A percentile compares a stretch with the other conserved stretches of the same genome.
These are phyloP conservation scores for Zaprionus bogoriensis DNA, from an alignment of 2,888 invertebrate species.

Conservation along the genomic window DNA sequence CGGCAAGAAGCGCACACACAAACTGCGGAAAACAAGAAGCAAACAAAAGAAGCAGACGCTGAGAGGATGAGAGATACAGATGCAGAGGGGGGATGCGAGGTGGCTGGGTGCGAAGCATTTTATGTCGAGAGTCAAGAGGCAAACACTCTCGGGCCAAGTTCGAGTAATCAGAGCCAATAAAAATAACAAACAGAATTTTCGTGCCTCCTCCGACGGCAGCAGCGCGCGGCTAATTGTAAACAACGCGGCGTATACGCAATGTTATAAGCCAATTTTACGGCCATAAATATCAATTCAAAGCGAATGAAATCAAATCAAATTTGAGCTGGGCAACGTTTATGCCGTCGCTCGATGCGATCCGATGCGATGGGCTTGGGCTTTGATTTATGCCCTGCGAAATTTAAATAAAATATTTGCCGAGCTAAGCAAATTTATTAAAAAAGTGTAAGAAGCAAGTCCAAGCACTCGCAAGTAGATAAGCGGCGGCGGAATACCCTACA, in stretches of 20 bases:
- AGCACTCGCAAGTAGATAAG: no score
- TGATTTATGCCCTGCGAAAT: slow-evolving; percentile 59
- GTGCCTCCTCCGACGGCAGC: slow-evolving; percentile 6
- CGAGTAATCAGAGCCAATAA: slow-evolving; percentile 56
- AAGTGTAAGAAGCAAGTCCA: slow-evolving; percentile 25
- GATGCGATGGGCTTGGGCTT: slow-evolving; percentile 18
- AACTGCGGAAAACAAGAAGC: no score
- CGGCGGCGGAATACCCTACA: no score
- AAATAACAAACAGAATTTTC: slow-evolving; percentile 58
- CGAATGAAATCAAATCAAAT: slow-evolving; percentile 37
- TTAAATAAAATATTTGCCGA: slow-evolving; percentile 60
- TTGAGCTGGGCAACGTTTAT: slow-evolving; percentile 8
- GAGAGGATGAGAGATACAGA: neutral
- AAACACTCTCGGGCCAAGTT: slow-evolving; percentile 45
- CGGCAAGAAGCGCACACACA: slow-evolving; percentile 11
- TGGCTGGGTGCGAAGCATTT: neutral
- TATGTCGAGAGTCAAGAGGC: slow-evolving; percentile 17
- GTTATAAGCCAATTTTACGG: slow-evolving; percentile 60
- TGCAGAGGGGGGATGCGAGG: neutral
- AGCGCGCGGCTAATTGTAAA: slow-evolving; percentile 45
- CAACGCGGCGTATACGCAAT: slow-evolving; percentile 37
- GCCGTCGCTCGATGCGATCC: neutral
- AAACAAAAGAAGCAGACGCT: no score
- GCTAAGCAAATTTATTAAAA: slow-evolving; percentile 67
- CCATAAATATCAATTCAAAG: slow-evolving; percentile 62